phyloP scores from a whole-genome alignment of 2,113 vertebrate genomes.

The Mustelus asterias region DNA sequence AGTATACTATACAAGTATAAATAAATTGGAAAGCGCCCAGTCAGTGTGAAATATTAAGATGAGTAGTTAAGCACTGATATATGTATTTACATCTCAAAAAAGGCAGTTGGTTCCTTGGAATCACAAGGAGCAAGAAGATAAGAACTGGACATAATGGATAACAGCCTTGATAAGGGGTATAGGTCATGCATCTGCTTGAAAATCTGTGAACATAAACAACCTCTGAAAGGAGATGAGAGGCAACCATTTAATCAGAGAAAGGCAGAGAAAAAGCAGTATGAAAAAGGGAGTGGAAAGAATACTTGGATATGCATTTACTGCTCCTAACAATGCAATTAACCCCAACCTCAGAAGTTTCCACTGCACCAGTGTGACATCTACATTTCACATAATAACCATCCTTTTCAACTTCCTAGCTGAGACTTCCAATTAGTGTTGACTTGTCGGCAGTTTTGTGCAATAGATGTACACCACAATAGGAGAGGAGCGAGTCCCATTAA shows the following conservation, averaged over 20 bases:
- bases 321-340: background rate
- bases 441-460: background rate
- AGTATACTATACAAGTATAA: background rate
- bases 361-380: background rate
- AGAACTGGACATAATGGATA: background rate
- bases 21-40: background rate
- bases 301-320: background rate
- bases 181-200: background rate
- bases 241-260: background rate
- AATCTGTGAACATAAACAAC: background rate
- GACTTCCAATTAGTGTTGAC: background rate
- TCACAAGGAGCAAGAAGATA: background rate
- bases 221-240: background rate
- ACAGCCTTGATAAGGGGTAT: background rate
- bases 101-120: background rate
- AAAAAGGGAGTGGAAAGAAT: background rate
- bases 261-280: too few relatives aligned
- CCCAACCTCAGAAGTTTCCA: background rate
- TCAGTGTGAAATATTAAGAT: background rate
- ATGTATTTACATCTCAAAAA: background rate
- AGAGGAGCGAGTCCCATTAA: background rate
- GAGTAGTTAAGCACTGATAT: background rate
- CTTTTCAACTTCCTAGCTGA: background rate
- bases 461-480: background rate
- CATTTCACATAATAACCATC: background rate